Conservation (phyloP, 2,797 vertebrate genomes). For the Alectoris magna region DNA sequence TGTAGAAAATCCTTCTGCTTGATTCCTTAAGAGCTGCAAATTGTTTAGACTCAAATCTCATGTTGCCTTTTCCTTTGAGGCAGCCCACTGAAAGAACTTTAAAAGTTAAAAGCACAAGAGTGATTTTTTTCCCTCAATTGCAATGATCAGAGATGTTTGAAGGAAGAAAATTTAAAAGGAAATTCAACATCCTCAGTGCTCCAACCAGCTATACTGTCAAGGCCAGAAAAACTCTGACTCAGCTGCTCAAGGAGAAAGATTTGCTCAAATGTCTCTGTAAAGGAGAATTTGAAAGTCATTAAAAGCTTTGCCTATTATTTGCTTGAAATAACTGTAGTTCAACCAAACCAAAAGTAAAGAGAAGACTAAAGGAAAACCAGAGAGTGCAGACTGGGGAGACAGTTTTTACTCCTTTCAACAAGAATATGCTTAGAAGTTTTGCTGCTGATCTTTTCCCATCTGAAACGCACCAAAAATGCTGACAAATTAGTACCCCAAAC, state of each 20-base stretch:
- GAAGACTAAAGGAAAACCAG: neutral
- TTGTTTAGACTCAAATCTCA: neutral
- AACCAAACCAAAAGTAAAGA: neutral
- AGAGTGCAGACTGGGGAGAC: neutral
- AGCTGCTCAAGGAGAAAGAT: neutral
- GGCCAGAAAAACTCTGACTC: neutral
- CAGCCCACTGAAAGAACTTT: neutral
- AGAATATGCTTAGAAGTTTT: neutral
- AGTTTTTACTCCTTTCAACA: neutral
- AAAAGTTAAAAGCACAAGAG: rapidly evolving
- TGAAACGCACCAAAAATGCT: neutral
- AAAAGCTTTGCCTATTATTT: neutral
- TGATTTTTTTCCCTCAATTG: neutral
- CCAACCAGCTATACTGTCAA: neutral
- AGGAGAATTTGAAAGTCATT: neutral
- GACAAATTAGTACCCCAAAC: neutral
- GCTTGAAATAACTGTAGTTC: neutral
- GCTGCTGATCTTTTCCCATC: neutral
- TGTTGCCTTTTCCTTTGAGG: neutral
- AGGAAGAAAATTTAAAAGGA: neutral
- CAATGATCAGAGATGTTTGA: neutral
- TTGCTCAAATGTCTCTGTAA: neutral
- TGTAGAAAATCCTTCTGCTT: neutral
- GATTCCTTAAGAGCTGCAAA: neutral
- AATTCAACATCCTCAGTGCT: neutral